Evolutionary conservation across 2,113 vertebrate genomes (phyloP).

Genomic region (Anarhynchus alexandrinus): DNA sequence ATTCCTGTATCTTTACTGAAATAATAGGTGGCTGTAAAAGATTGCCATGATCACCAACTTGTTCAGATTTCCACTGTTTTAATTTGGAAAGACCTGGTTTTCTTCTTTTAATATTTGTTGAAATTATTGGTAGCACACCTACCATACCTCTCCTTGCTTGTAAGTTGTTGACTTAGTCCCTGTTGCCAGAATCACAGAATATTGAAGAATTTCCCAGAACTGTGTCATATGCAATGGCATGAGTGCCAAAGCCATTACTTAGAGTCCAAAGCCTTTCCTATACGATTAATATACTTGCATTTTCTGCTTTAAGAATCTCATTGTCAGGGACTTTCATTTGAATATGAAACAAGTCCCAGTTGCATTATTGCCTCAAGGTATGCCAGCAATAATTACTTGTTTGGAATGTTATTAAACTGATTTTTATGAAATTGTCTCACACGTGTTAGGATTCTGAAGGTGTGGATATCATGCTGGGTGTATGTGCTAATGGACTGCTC

Average conservation of each 20-base stretch:
- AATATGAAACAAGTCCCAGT: background rate
- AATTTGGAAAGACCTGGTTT: background rate
- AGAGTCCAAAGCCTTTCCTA: background rate
- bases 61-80: background rate
- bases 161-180: background rate
- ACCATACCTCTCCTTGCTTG: background rate
- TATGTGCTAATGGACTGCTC: conserved; percentile 93
- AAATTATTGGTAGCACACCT: background rate
- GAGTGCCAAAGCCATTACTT: background rate
- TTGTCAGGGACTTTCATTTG: background rate
- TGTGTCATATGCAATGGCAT: background rate
- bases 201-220: background rate
- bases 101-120: background rate
- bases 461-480: conserved; percentile 97
- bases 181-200: background rate
- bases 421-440: background rate
- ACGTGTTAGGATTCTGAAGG: conserved; percentile 90
- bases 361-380: background rate
- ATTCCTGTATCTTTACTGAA: background rate
- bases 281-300: background rate
- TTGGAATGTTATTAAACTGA: background rate
- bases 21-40: background rate
- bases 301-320: background rate
- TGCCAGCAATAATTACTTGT: background rate
- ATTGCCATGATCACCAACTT: background rate